phyloP scores from a whole-genome alignment of 2,113 vertebrate species.

The Cynocephalus volans region DNA sequence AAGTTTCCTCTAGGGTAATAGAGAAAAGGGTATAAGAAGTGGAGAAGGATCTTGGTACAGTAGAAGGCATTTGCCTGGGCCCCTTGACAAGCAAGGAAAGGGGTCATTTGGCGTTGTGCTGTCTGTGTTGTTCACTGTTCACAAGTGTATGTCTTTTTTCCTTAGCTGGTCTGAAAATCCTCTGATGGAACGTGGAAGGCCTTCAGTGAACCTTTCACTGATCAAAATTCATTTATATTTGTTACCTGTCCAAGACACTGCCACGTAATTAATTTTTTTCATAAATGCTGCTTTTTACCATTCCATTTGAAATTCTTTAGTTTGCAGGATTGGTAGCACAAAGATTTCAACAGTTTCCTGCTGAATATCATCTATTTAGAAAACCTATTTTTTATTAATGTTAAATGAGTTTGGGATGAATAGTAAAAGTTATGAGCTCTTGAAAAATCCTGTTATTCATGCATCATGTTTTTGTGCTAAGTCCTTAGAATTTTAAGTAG shows the following conservation, averaged over 20 bases:
- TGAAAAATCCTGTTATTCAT: conserved; percentile 3
- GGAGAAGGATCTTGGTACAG: background rate
- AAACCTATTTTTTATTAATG: conserved; percentile 12
- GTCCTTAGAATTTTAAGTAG: conserved; percentile 36
- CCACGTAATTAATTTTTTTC: conserved; percentile 45
- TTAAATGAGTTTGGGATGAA: background rate
- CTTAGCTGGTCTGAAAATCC: background rate
- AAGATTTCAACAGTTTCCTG: conserved; percentile 43
- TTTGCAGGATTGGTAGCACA: conserved; percentile 26
- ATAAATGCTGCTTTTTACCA: background rate
- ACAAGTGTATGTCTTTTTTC: conserved; percentile 10
- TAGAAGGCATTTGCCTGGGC: background rate
- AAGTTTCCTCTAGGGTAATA: background rate
- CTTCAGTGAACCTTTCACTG: background rate
- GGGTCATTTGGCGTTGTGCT: background rate
- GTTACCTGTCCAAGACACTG: background rate
- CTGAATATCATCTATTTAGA: background rate
- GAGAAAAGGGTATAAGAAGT: background rate
- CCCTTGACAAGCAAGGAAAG: background rate
- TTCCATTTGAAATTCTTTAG: conserved; percentile 49
- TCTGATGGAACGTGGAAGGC: background rate
- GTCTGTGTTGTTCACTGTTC: background rate
- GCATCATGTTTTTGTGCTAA: conserved; percentile 29
- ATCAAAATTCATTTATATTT: background rate
- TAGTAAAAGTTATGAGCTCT: background rate